These are phyloP conservation scores for Xenentodon cancila DNA, from an alignment of 2,797 vertebrate genomes.

Conservation along the genomic window DNA sequence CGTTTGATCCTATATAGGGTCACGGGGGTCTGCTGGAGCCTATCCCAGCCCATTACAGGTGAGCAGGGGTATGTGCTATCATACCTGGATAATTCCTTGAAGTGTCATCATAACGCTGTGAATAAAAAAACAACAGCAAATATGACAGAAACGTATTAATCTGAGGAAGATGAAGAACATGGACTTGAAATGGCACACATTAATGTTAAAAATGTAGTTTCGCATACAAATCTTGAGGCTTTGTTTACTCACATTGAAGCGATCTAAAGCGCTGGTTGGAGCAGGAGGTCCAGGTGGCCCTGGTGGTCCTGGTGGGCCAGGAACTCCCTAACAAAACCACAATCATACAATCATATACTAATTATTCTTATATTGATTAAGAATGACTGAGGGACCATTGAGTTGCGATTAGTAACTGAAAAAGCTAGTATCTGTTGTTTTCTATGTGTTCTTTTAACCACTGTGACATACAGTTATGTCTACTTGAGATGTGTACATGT, in stretches of 20 bases:
- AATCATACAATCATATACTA: slow-evolving; percentile 2
- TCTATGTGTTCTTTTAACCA: too few species aligned
- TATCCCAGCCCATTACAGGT: too few species aligned
- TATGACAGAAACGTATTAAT: background rate
- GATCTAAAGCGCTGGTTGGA: slow-evolving; percentile 71
- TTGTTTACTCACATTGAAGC: slow-evolving; percentile 78
- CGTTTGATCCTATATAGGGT: too few species aligned
- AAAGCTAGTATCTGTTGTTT: too few species aligned
- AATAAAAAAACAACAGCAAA: slow-evolving; percentile 10
- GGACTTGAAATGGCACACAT: background rate
- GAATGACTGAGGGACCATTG: too few species aligned
- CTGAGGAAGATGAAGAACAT: background rate
- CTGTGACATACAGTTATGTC: too few species aligned
- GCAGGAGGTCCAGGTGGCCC: slow-evolving; percentile 85
- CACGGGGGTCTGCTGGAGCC: too few species aligned
- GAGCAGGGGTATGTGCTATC: too few species aligned
- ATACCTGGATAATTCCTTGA: slow-evolving; percentile 77
- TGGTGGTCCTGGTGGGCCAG: slow-evolving; percentile 83
- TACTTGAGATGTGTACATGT: too few species aligned
- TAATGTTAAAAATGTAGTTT: too few species aligned
- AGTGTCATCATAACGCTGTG: slow-evolving; percentile 77
- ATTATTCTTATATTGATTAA: background rate
- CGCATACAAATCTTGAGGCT: background rate
- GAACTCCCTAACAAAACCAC: slow-evolving; percentile 77
- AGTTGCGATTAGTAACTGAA: too few species aligned